These are phyloP conservation scores for Gnatocerus cornutus DNA, from an alignment of 2,888 invertebrate species.

Conservation along the genomic window DNA sequence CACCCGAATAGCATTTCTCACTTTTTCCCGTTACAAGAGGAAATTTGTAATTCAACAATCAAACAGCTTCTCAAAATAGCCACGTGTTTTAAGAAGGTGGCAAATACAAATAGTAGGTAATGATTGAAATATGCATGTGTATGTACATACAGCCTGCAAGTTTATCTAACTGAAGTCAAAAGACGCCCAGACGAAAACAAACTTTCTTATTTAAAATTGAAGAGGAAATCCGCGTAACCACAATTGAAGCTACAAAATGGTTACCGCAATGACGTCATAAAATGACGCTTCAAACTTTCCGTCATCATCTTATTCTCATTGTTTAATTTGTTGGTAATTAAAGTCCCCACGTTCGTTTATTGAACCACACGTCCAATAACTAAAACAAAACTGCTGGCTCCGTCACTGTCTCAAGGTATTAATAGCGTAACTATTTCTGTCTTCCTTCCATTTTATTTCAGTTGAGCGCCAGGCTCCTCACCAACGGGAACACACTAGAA, in stretches of 20 bases:
- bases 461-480: slow-evolving; percentile 39
- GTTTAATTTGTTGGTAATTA: slow-evolving; percentile 23
- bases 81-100: too few species aligned
- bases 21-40: too few species aligned
- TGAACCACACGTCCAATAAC: slow-evolving; percentile 37
- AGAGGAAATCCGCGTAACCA: background rate
- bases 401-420: slow-evolving; percentile 42
- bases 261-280: background rate
- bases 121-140: background rate
- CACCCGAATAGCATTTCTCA: too few species aligned
- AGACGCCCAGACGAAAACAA: background rate
- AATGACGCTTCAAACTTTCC: slow-evolving; percentile 9
- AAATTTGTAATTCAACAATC: background rate
- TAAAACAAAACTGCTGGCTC: slow-evolving; percentile 32
- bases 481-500: slow-evolving; percentile 4
- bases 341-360: slow-evolving; percentile 29
- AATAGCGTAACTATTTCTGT: slow-evolving; percentile 44
- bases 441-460: slow-evolving; percentile 41
- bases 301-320: slow-evolving; percentile 1
- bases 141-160: background rate
- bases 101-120: background rate
- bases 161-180: background rate
- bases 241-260: background rate
- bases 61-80: background rate
- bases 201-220: background rate